Percentiles rank a stretch among this genome's conserved stretches.
Evolutionary conservation across 2,797 vertebrate species (phyloP).

Genomic region (Garrulus glandarius): DNA sequence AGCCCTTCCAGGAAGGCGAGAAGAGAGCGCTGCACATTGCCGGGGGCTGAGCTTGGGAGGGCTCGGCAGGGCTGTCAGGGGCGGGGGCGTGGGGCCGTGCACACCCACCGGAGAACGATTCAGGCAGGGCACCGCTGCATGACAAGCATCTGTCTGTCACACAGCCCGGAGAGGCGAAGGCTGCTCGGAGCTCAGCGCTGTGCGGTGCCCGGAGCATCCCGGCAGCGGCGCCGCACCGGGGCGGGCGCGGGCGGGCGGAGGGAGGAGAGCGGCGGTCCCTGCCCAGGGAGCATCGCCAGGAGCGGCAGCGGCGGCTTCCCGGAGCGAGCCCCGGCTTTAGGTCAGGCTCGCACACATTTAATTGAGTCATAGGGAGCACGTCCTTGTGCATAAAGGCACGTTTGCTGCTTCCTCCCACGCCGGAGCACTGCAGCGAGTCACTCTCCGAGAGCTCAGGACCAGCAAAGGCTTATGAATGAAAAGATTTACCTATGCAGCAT

Average conservation of each 20-base stretch:
- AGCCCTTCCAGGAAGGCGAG: slow-evolving; percentile 50
- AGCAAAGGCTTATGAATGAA: slow-evolving; percentile 48
- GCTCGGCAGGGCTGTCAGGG: not conserved
- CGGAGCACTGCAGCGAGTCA: not conserved
- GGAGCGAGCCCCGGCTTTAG: not conserved
- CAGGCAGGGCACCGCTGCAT: slow-evolving; percentile 63
- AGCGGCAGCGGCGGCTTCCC: not conserved
- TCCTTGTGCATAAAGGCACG: slow-evolving; percentile 18
- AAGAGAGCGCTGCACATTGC: slow-evolving; percentile 59
- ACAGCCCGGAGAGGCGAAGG: not conserved
- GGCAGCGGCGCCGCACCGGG: not conserved
- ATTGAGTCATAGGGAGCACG: not conserved
- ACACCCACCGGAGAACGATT: slow-evolving; percentile 60
- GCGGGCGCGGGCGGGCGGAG: not conserved
- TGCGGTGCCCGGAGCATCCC: not conserved
- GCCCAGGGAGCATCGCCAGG: not conserved
- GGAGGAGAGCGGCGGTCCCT: not conserved
- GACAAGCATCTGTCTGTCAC: slow-evolving; percentile 69
- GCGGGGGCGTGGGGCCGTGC: not conserved
- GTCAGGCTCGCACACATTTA: not conserved
- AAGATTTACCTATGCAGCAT: slow-evolving; percentile 6
- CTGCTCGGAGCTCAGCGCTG: not conserved
- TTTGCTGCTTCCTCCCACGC: slow-evolving; percentile 3
- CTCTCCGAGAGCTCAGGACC: slow-evolving; percentile 5
- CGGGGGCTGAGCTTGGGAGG: slow-evolving; percentile 57